Base-by-base conservation (phyloP, 2,888 invertebrate genomes). In the Drosophila acutilabella region DNA sequence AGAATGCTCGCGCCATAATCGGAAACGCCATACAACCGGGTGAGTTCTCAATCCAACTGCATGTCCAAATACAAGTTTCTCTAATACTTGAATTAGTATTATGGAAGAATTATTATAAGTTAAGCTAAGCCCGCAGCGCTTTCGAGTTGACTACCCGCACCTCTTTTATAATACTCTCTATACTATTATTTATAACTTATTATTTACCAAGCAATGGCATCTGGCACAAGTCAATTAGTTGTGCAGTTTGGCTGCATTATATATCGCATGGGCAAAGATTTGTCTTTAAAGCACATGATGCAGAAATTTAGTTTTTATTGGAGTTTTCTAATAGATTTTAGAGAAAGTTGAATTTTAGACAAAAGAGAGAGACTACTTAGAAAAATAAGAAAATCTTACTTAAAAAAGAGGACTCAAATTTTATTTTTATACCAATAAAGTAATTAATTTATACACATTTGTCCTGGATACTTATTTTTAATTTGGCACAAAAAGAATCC, bases 1-100 rank as follows among this genome's bases (percentile, higher is more conserved):
- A 95, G 89, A 95, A 95, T 80, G 96, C 96, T 1, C 94, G 96
- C 58, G 95, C 95, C 89, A 95, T 96, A 83, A 96, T 96, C 75
- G 95, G 95, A 73, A 94, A 95, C 90, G 96, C 95, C 80, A 95
- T 96, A 88, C 92, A 92, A 71, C 92, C 92, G 78, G 94, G 92
- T 92, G 69, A 87, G 91, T 81, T 54, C 51, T 50, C 45, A 56
- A 93, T 64, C 64, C 52, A 42, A 42, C 50, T 64, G 75, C 65
- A 68, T 74, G 66, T 7, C 41, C 42, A 40, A 7, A 45, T 45
- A n/a, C 30, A n/a, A 51, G 30, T 30, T 8, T 13, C 18, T 61
- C 44, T 11, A 13, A 44, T 40, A 23, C 36, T 56, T 51, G 4
- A 30, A 20, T 16, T 47, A 14, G 52, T 57, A 42, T 16, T 40